A percentile compares a stretch with the other conserved stretches of the same genome.
Conservation (phyloP, 37 sponge, comb jelly and placozoan species). For the Haliclona indistincta region DNA sequence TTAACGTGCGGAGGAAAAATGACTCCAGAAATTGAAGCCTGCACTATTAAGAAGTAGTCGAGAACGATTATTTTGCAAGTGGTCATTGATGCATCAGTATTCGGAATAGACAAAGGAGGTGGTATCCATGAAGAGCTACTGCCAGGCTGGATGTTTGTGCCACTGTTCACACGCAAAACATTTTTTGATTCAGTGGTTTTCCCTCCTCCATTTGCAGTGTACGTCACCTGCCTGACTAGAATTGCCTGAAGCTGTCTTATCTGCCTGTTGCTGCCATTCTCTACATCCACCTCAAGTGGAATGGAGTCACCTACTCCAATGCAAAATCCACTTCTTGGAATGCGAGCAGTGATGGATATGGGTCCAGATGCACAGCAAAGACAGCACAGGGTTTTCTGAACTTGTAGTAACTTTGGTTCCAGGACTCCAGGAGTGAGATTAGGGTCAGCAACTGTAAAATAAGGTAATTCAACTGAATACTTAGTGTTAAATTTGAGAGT, state of each 20-base stretch:
- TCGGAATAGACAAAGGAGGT: too few species aligned
- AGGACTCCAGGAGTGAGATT: conserved; percentile 40
- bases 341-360: conserved; percentile 33
- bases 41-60: too few species aligned
- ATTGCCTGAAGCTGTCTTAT: conserved; percentile 34
- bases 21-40: too few species aligned
- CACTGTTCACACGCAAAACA: too few species aligned
- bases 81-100: too few species aligned
- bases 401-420: conserved; percentile 11
- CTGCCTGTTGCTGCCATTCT: conserved; percentile 39
- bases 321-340: conserved; percentile 61
- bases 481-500: conserved; percentile 52
- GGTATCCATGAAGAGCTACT: too few species aligned
- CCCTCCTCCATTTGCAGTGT: conserved; percentile 58
- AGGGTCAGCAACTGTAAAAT: conserved; percentile 46
- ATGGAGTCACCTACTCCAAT: conserved; percentile 45
- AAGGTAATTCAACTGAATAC: neutral
- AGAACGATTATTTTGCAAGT: too few species aligned
- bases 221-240: conserved; percentile 10
- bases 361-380: conserved; percentile 77
- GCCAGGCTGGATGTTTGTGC: too few species aligned
- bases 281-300: conserved; percentile 30
- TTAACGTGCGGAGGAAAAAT: too few species aligned
- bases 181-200: too few species aligned
- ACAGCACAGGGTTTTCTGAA: conserved; percentile 62